Evolutionary conservation across 1,140 invertebrate genomes (phyloP).

Genomic region (Pemphigus obesinymphae): DNA sequence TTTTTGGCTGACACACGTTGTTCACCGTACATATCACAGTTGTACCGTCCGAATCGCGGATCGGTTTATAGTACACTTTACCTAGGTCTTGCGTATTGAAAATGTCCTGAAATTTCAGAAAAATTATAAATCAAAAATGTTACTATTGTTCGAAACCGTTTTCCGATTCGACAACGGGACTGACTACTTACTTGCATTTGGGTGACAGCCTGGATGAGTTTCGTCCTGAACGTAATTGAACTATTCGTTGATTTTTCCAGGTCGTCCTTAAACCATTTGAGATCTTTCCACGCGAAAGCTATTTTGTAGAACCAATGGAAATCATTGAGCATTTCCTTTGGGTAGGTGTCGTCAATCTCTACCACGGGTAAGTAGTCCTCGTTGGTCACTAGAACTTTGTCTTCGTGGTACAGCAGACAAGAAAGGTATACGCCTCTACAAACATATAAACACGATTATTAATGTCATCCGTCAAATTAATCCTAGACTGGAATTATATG

Average conservation of each 20-base stretch:
- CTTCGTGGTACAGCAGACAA: constrained; percentile 87
- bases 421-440: constrained; percentile 86
- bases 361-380: constrained; percentile 95
- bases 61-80: constrained; percentile 81
- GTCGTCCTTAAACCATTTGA: constrained; percentile 79
- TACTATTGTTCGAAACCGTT: neutral
- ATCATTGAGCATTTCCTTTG: constrained; percentile 82
- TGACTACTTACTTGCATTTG: constrained; percentile 77
- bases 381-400: constrained; percentile 89
- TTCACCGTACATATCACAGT: constrained; percentile 85
- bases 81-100: constrained; percentile 87
- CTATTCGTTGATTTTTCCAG: constrained; percentile 90
- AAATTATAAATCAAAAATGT: neutral
- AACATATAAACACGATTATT: constrained; percentile 45
- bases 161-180: neutral
- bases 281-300: constrained; percentile 92
- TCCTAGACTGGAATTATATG: neutral
- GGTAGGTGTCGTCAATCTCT: constrained; percentile 93
- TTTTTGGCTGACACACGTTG: constrained; percentile 75
- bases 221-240: constrained; percentile 80
- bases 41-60: constrained; percentile 81
- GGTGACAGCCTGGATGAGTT: constrained; percentile 81
- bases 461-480: neutral
- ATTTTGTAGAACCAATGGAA: constrained; percentile 98
- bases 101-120: constrained; percentile 58